Evolutionary conservation across 2,888 invertebrate species (phyloP), one percentile per base, ranked within the genome.

Genomic region (Cephus rjabovi): DNA sequence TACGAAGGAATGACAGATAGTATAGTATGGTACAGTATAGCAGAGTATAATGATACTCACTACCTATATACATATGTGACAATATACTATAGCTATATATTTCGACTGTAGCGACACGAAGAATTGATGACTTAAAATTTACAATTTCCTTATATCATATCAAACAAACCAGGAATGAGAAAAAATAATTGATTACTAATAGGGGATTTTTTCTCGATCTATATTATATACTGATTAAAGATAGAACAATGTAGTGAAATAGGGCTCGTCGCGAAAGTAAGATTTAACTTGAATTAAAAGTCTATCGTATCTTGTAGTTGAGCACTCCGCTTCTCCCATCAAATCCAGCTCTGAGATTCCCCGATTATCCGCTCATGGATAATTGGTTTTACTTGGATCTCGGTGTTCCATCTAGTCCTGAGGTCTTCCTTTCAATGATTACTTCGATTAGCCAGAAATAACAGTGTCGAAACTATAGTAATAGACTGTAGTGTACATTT

Each of bases 1-100:
- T 79, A 79, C 74, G 79, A 80, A 79, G 75, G 79, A 79, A 77
- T 79, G 84, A 84, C 81, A 84, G 81, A 85, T 84, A 84, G 84
- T 79, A 84, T 83, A n/a, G 34, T 56, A 85, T 85, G 82, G 84
- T 79, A 84, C 83, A 35, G 34, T 56, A 9, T 2, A 23, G 23
- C 23, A 56, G 23, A 23, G 56, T 56, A 56, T 40, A 40, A 40
- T 40, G 40, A 40, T 40, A 40, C 40, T 15, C 12, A 15, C 15
- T 40, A 15, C 6, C 4, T 40, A 15, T 40, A 40, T 15, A 40
- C 40, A 23, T 4, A 15, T 40, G 40, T 40, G 15, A 15, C 15
- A 15, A 4, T 40, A 15, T 4, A 4, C 34, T 34, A 34, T 34
- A 34, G 11, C 2, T 1, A 23, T 23, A 56, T 23, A 23, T 23